Conservation (phyloP, 2,888 invertebrate species). For the Xylocampa areola region DNA sequence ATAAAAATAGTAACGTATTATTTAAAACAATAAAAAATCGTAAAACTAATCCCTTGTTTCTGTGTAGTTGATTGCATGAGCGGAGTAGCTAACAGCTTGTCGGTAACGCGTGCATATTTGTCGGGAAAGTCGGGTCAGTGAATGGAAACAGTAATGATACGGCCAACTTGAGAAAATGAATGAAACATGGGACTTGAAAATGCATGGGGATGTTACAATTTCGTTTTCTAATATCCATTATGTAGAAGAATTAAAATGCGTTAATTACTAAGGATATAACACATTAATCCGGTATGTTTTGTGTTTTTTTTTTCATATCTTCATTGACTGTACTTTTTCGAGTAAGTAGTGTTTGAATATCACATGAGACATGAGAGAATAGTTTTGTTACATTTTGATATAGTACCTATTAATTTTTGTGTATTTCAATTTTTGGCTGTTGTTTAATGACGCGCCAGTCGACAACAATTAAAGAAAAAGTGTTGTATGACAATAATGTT, state of each 20-base stretch:
- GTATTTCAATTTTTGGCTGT: background rate
- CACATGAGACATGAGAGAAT: conserved; percentile 1
- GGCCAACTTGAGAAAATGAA: conserved; percentile 29
- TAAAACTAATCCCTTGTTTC: conserved; percentile 63
- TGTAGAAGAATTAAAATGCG: conserved; percentile 13
- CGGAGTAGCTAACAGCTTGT: conserved; percentile 45
- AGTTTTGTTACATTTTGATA: conserved; percentile 3
- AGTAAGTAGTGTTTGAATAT: conserved; percentile 22
- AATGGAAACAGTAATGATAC: conserved; percentile 52
- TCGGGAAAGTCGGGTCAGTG: conserved; percentile 58
- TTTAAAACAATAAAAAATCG: conserved; percentile 73
- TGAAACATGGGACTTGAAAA: conserved; percentile 31
- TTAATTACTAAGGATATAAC: conserved; percentile 22
- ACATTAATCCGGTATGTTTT: conserved; percentile 42
- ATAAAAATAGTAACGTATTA: conserved; percentile 64
- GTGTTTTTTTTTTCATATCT: conserved; percentile 17
- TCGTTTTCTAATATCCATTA: conserved; percentile 7
- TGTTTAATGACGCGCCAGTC: background rate
- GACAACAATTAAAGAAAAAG: background rate
- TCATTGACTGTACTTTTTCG: conserved; percentile 46
- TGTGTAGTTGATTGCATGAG: conserved; percentile 58
- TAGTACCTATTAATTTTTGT: background rate
- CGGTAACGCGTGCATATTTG: conserved; percentile 54
- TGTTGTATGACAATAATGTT: too few species aligned
- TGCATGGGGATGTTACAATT: conserved; percentile 33